These are phyloP conservation scores for Proterorhinus semilunaris DNA, from an alignment of 2,113 vertebrate species.

Conservation along the genomic window DNA sequence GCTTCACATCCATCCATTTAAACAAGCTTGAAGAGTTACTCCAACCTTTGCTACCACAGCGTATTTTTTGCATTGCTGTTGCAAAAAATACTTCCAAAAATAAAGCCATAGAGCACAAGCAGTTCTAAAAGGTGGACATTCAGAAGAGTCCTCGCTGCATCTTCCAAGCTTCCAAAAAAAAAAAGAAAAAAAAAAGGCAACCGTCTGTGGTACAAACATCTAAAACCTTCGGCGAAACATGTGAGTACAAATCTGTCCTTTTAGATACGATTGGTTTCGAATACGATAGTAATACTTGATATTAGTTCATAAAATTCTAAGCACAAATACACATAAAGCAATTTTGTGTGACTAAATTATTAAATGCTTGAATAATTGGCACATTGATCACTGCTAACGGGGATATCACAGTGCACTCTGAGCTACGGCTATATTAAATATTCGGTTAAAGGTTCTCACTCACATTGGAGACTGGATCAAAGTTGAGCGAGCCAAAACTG, in stretches of 20 bases:
- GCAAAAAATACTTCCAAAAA: constrained; percentile 72
- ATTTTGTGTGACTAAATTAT: constrained; percentile 77
- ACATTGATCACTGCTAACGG: constrained; percentile 86
- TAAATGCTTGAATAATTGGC: constrained; percentile 93
- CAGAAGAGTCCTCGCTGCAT: constrained; percentile 14
- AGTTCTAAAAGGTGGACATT: constrained; percentile 33
- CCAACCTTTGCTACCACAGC: constrained; percentile 36
- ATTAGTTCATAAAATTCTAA: constrained; percentile 86
- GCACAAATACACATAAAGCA: constrained; percentile 88
- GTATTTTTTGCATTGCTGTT: constrained; percentile 54
- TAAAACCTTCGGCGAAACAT: constrained; percentile 78
- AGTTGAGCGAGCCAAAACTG: constrained; percentile 3
- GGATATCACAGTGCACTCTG: constrained; percentile 79
- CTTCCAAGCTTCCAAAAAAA: constrained; percentile 2
- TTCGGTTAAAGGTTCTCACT: constrained; percentile 57
- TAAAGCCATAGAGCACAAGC: constrained; percentile 56
- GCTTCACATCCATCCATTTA: constrained; percentile 3
- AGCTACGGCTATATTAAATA: constrained; percentile 84
- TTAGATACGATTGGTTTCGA: constrained; percentile 63
- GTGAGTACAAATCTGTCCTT: constrained; percentile 84
- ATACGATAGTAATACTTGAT: constrained; percentile 59
- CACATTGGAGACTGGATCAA: constrained; percentile 1
- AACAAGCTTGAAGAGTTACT: constrained; percentile 19
- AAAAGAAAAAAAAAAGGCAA: constrained; percentile 58
- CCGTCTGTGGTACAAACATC: constrained; percentile 53